Conservation (phyloP, 1,140 invertebrate genomes). For the Hetaerina americana region DNA sequence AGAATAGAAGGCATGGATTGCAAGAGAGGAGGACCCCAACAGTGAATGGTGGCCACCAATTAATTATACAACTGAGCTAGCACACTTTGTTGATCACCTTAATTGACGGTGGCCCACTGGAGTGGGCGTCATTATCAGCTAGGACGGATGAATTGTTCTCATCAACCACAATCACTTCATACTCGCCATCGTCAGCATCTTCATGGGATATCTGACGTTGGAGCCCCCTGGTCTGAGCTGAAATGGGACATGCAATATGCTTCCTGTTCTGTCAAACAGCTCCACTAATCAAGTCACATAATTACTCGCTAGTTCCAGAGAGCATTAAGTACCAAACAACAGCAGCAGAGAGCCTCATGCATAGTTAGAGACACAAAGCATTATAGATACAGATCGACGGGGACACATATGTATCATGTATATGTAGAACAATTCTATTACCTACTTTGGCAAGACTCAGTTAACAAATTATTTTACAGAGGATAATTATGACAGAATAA, state of each 20-base stretch:
- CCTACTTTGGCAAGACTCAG: too few relatives aligned
- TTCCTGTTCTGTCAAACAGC: conserved; percentile 2
- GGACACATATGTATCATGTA: too few relatives aligned
- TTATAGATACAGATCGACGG: too few relatives aligned
- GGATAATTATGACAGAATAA: too few relatives aligned
- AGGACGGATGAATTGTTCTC: conserved; percentile 73
- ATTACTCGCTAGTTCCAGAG: not conserved
- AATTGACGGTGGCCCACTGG: conserved; percentile 58
- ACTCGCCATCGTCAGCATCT: conserved; percentile 47
- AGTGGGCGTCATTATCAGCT: conserved; percentile 59
- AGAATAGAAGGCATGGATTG: too few relatives aligned
- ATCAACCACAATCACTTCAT: conserved; percentile 80
- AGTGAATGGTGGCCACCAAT: too few relatives aligned
- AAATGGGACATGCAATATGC: conserved; percentile 11
- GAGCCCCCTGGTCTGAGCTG: conserved; percentile 16
- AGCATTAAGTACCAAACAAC: too few relatives aligned
- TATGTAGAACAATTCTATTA: too few relatives aligned
- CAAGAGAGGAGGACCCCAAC: too few relatives aligned
- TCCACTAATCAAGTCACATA: not conserved
- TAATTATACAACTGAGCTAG: too few relatives aligned
- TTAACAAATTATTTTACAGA: too few relatives aligned
- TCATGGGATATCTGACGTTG: conserved; percentile 36
- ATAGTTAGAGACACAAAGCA: not conserved
- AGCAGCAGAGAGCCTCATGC: not conserved
- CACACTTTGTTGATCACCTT: conserved; percentile 62